Evolutionary conservation across 2,797 vertebrate genomes (phyloP).

Genomic region (Falco peregrinus): DNA sequence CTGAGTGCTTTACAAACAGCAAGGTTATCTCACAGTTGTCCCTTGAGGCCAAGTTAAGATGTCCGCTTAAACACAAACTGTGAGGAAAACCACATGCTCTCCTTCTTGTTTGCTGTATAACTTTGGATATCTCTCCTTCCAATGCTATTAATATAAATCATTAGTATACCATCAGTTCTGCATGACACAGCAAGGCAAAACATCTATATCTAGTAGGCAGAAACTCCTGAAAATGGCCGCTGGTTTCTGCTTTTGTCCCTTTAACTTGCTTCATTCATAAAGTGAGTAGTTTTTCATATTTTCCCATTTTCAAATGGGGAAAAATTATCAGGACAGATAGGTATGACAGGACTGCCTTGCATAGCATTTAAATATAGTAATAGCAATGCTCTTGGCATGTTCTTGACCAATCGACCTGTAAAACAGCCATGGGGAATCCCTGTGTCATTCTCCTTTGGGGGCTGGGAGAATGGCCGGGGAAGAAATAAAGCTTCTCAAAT

Average conservation of each 20-base stretch:
- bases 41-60: background rate
- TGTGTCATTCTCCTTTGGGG: background rate
- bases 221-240: background rate
- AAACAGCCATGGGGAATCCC: background rate
- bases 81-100: background rate
- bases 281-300: background rate
- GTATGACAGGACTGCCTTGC: background rate
- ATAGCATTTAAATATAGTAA: background rate
- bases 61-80: background rate
- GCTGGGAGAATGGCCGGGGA: background rate
- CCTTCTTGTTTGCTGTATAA: rapidly evolving
- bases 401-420: background rate
- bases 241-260: background rate
- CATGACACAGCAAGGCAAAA: background rate
- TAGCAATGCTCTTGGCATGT: background rate
- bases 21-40: background rate
- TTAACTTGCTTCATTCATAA: background rate
- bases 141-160: background rate
- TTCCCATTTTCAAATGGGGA: background rate
- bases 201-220: background rate
- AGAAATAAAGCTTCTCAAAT: background rate
- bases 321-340: background rate
- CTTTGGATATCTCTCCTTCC: background rate
- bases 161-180: background rate
- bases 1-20: background rate